Conservation (phyloP, 30 jellyfish, hydroid and myxozoan species). For the Turritopsis rubra region DNA sequence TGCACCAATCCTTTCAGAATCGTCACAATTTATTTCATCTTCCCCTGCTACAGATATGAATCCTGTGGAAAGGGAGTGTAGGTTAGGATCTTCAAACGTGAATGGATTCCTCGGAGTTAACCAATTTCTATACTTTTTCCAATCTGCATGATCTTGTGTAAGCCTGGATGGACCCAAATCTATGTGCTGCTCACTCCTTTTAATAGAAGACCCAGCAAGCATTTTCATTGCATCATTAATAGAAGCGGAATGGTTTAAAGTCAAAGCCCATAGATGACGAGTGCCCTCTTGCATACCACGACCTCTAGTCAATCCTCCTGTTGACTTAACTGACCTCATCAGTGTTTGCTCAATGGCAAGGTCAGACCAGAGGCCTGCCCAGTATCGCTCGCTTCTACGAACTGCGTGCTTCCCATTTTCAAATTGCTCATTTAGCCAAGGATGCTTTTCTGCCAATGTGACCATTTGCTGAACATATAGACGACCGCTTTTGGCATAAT, state of each 20-base stretch:
- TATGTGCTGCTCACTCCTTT: constrained; percentile 45
- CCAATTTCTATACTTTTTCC: constrained; percentile 1
- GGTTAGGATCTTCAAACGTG: constrained; percentile 10
- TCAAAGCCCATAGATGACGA: constrained; percentile 30
- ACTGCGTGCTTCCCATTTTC: constrained; percentile 36
- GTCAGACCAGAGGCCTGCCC: constrained; percentile 60
- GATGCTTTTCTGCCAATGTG: neutral
- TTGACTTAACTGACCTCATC: constrained; percentile 34
- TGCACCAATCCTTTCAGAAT: constrained; percentile 18
- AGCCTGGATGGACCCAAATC: constrained; percentile 36
- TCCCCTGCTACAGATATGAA: constrained; percentile 6
- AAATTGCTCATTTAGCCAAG: constrained; percentile 41
- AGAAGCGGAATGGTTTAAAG: constrained; percentile 26
- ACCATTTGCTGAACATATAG: constrained; percentile 38
- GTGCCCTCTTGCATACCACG: constrained; percentile 36
- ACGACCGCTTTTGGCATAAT: constrained; percentile 45
- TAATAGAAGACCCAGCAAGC: constrained; percentile 7
- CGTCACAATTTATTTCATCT: neutral
- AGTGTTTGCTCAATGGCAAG: constrained; percentile 46
- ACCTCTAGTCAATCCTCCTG: constrained; percentile 49
- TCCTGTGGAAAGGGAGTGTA: constrained; percentile 37
- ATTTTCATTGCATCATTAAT: constrained; percentile 46
- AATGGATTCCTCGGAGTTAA: constrained; percentile 28
- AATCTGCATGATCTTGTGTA: constrained; percentile 29
- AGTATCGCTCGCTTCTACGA: constrained; percentile 18